Evolutionary conservation across 92 coral and sea anemone genomes (phyloP).

Genomic region (Zoanthus sansibaricus): DNA sequence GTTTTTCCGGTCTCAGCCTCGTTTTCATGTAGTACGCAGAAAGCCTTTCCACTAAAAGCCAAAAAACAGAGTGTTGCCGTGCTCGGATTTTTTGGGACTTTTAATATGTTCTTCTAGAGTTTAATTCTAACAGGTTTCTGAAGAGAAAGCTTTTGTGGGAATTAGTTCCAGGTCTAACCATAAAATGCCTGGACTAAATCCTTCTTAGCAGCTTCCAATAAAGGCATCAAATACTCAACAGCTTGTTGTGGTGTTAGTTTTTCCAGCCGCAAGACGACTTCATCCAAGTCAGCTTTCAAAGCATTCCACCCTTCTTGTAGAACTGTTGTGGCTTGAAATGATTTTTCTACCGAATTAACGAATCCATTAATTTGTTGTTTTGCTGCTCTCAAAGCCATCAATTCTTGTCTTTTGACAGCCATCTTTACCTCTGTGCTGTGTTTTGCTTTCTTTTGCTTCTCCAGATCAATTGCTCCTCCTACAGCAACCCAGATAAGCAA

Average conservation of each 20-base stretch:
- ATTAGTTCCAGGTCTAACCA: too few species aligned
- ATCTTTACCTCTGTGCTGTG: conserved; percentile 12
- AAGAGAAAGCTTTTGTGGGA: too few species aligned
- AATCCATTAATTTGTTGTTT: conserved; percentile 12
- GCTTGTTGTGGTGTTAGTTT: neutral
- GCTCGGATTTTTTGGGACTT: too few species aligned
- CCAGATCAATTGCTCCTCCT: conserved; percentile 49
- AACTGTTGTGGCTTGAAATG: neutral
- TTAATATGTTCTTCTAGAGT: too few species aligned
- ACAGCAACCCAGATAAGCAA: conserved; percentile 26
- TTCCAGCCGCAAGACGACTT: conserved; percentile 7
- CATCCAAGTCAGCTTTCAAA: conserved; percentile 14
- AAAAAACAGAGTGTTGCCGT: too few species aligned
- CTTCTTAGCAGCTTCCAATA: conserved; percentile 26
- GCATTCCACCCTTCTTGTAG: conserved; percentile 15
- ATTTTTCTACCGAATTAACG: neutral
- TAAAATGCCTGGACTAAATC: too few species aligned
- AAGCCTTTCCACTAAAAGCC: too few species aligned
- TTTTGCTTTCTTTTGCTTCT: conserved; percentile 50
- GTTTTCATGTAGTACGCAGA: too few species aligned
- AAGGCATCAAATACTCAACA: conserved; percentile 1
- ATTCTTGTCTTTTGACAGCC: conserved; percentile 5
- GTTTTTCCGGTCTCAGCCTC: too few species aligned
- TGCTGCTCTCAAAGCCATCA: conserved; percentile 28
- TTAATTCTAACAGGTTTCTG: too few species aligned